These are phyloP conservation scores for Machaerirhynchus nigripectus DNA, from an alignment of 2,113 vertebrate genomes.

Conservation along the genomic window DNA sequence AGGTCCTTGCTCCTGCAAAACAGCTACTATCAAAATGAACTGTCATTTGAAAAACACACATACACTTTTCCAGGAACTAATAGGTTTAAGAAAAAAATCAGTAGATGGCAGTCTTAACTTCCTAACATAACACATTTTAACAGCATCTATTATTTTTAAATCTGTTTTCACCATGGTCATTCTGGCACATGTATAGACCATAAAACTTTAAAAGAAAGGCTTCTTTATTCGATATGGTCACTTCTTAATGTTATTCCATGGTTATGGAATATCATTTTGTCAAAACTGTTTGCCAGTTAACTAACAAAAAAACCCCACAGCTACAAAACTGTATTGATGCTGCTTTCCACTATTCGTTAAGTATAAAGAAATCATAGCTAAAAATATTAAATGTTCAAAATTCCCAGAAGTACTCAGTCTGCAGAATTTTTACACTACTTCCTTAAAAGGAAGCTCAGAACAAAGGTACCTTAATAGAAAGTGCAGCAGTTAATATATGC, in stretches of 20 bases:
- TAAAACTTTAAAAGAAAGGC: slow-evolving; percentile 33
- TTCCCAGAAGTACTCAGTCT: neutral
- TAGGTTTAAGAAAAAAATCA: slow-evolving; percentile 75
- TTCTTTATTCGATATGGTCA: slow-evolving; percentile 47
- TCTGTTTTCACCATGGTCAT: neutral
- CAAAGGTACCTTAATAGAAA: neutral
- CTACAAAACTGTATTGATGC: neutral
- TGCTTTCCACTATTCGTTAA: neutral
- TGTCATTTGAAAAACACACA: slow-evolving; percentile 65
- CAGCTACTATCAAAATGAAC: slow-evolving; percentile 72
- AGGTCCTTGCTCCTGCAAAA: slow-evolving; percentile 31
- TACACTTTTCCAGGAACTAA: slow-evolving; percentile 44
- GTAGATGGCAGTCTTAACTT: slow-evolving; percentile 96
- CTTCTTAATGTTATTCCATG: slow-evolving; percentile 20
- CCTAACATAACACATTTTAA: slow-evolving; percentile 50
- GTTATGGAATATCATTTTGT: slow-evolving; percentile 29
- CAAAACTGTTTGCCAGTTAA: slow-evolving; percentile 39
- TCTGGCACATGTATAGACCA: neutral
- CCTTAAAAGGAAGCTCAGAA: slow-evolving; percentile 9
- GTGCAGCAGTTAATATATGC: neutral
- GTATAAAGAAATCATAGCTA: neutral
- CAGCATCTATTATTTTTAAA: slow-evolving; percentile 18
- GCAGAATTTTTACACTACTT: slow-evolving; percentile 7
- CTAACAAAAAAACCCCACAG: neutral
- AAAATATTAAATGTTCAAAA: neutral